Percentiles rank a stretch among this genome's conserved stretches.
Evolutionary conservation across 2,113 vertebrate species (phyloP).

Genomic region (Sebastes schlegelii): DNA sequence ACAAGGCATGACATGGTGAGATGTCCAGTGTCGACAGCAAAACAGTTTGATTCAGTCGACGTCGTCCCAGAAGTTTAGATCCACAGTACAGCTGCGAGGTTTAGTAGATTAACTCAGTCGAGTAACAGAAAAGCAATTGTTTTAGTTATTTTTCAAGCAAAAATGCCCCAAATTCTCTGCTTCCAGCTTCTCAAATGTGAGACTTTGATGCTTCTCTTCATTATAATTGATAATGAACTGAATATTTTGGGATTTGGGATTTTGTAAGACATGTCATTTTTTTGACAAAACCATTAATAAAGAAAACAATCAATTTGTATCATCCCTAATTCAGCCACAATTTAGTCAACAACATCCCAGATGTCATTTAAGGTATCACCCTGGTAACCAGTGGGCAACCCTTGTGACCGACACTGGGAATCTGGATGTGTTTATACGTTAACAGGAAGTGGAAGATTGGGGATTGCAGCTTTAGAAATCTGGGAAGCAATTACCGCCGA

Average conservation of each 20-base stretch:
- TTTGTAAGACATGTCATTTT: too few species aligned
- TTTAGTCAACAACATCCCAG: slow-evolving; percentile 1
- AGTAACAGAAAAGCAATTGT: background rate
- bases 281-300: background rate
- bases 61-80: background rate
- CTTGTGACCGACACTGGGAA: slow-evolving; percentile 28
- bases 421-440: slow-evolving; percentile 70
- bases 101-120: fast-evolving
- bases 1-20: slow-evolving; percentile 18
- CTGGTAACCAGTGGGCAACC: slow-evolving; percentile 47
- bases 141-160: background rate
- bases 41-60: slow-evolving; percentile 5
- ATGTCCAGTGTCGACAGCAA: slow-evolving; percentile 17
- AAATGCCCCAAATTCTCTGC: background rate
- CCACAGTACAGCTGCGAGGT: background rate
- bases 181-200: background rate
- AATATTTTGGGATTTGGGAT: background rate
- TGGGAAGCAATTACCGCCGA: slow-evolving; percentile 67
- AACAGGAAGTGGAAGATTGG: slow-evolving; percentile 69
- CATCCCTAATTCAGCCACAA: background rate
- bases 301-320: background rate
- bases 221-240: background rate
- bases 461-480: slow-evolving; percentile 64
- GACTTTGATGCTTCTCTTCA: background rate
- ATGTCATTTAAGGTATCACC: slow-evolving; percentile 23